Evolutionary conservation across 2,797 vertebrate species (phyloP).

Genomic region (Chaetodon trifasciatus): DNA sequence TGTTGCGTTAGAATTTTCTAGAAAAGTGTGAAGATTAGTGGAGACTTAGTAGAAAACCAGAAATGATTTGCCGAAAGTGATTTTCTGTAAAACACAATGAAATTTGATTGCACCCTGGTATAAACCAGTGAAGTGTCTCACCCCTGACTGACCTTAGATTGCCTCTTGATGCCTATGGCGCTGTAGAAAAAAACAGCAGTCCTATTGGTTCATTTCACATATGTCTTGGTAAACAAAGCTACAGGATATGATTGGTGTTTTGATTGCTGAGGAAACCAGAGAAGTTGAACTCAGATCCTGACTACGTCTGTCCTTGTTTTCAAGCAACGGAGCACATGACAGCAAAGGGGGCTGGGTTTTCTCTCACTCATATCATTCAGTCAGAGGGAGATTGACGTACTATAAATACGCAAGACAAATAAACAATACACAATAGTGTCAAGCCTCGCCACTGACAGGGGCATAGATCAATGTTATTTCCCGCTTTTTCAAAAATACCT

Average conservation of each 20-base stretch:
- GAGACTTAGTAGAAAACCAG: constrained; percentile 41
- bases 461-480: constrained; percentile 85
- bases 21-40: constrained; percentile 25
- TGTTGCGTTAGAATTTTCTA: constrained; percentile 2
- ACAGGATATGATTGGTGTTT: constrained; percentile 53
- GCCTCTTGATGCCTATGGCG: constrained; percentile 68
- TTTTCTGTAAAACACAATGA: constrained; percentile 61
- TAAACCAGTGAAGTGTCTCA: constrained; percentile 69
- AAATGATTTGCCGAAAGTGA: constrained; percentile 57
- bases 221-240: constrained; percentile 63
- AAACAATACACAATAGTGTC: constrained; percentile 77
- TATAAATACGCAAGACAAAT: constrained; percentile 67
- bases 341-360: constrained; percentile 27
- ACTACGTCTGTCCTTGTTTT: constrained; percentile 33
- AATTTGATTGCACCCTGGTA: constrained; percentile 62
- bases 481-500: constrained; percentile 85
- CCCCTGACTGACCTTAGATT: constrained; percentile 75
- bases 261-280: constrained; percentile 43
- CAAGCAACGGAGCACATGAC: constrained; percentile 21
- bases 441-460: constrained; percentile 72
- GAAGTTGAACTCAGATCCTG: constrained; percentile 34
- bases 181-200: constrained; percentile 48
- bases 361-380: constrained; percentile 57
- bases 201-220: constrained; percentile 66
- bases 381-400: constrained; percentile 68